Conservation (phyloP, 1,140 invertebrate genomes). For the Drosophila lacertosa region DNA sequence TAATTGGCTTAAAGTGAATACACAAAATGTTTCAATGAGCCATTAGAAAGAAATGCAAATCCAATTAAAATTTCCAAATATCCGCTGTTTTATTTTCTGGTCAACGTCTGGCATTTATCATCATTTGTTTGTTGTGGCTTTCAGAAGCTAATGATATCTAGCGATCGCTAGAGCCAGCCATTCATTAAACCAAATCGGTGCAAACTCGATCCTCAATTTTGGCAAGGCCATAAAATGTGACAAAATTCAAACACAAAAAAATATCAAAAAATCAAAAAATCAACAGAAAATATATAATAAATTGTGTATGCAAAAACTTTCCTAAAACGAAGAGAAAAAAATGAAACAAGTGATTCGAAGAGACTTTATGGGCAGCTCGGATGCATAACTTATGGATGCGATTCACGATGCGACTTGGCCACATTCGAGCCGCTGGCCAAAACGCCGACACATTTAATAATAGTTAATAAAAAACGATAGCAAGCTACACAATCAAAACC, state of each 20-base stretch:
- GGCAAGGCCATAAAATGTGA: constrained; percentile 14
- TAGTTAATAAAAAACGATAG: constrained; percentile 41
- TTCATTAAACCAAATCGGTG: constrained; percentile 44
- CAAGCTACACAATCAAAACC: constrained; percentile 43
- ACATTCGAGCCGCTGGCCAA: constrained; percentile 10
- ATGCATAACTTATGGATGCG: constrained; percentile 55
- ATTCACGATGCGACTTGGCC: constrained; percentile 12
- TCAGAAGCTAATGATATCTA: constrained; percentile 18
- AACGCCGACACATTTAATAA: constrained; percentile 16
- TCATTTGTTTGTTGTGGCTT: not conserved
- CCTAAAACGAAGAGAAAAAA: constrained; percentile 1
- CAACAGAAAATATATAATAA: constrained; percentile 22
- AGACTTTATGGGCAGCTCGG: constrained; percentile 39
- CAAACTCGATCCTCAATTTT: constrained; percentile 19
- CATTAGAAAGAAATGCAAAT: constrained; percentile 9
- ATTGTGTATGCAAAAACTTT: constrained; percentile 31
- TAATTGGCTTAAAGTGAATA: constrained; percentile 47
- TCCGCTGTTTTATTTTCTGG: not conserved
- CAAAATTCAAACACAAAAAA: constrained; percentile 4
- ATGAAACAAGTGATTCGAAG: constrained; percentile 14
- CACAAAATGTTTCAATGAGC: not conserved
- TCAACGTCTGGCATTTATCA: constrained; percentile 1
- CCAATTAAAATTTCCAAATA: constrained; percentile 3
- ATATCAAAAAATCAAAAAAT: constrained; percentile 16
- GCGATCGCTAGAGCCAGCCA: not conserved